Evolutionary conservation across 2,888 invertebrate genomes (phyloP).

Genomic region (Acanthosepion lycidas): DNA sequence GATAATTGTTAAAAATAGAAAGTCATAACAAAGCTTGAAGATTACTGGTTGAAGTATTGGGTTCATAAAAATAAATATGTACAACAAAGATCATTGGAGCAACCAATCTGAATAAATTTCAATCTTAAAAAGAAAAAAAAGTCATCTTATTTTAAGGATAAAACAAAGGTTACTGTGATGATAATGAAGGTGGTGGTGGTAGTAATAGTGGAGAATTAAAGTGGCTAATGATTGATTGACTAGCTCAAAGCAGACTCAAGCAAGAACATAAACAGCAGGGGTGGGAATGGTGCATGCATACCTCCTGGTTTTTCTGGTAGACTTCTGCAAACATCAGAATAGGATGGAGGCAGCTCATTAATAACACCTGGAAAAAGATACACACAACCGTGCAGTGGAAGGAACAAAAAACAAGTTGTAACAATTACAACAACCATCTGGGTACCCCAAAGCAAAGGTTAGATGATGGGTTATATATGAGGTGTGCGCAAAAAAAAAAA

Average conservation of each 20-base stretch:
- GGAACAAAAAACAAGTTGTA: not conserved
- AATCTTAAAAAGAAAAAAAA: not conserved
- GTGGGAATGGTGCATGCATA: constrained; percentile 39
- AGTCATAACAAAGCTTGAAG: no score
- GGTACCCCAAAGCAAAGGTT: not conserved
- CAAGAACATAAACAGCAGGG: not conserved
- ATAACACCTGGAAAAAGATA: constrained; percentile 44
- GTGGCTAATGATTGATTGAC: not conserved
- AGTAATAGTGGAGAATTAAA: not conserved
- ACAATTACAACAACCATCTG: not conserved
- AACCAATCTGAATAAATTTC: no score
- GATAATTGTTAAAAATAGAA: no score
- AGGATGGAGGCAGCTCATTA: constrained; percentile 40
- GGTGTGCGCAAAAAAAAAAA: no score
- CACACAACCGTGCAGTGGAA: constrained; percentile 39
- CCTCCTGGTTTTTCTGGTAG: constrained; percentile 40
- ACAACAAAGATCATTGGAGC: no score
- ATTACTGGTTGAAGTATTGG: no score
- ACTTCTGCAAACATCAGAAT: constrained; percentile 43
- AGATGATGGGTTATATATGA: not conserved
- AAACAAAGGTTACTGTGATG: not conserved
- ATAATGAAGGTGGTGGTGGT: not conserved
- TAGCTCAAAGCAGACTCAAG: not conserved
- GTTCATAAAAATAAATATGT: no score
- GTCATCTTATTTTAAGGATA: not conserved